These are phyloP conservation scores for Ptychodera flava DNA, from an alignment of 35 echinoderm and acorn worm species.

Conservation along the genomic window DNA sequence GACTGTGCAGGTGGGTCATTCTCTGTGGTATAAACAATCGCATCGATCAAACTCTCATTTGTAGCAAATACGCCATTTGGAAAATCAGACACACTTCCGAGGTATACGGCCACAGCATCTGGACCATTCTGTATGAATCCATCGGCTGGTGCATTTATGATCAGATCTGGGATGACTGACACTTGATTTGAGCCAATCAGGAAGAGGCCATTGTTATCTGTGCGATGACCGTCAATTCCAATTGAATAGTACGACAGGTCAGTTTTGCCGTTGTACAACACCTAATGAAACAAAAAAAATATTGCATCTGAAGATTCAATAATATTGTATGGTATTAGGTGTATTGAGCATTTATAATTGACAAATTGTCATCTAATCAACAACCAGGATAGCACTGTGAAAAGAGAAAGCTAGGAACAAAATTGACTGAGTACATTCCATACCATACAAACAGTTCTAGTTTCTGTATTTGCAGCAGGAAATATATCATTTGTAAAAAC, in stretches of 20 bases:
- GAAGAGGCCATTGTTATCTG: constrained; percentile 80
- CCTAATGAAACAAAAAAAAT: neutral
- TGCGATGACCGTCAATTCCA: constrained; percentile 32
- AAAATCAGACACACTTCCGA: constrained; percentile 11
- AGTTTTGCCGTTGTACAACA: neutral
- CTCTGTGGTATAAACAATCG: constrained; percentile 24
- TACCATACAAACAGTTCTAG: no score
- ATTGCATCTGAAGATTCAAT: no score
- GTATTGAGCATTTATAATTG: no score
- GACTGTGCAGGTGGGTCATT: constrained; percentile 9
- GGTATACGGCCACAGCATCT: constrained; percentile 43
- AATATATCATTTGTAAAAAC: no score
- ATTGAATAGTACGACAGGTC: neutral
- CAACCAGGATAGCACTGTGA: no score
- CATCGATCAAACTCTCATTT: constrained; percentile 53
- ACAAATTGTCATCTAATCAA: no score
- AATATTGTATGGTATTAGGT: no score
- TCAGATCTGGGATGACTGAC: constrained; percentile 42
- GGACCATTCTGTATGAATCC: constrained; percentile 31
- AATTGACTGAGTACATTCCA: no score
- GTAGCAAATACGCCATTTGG: neutral
- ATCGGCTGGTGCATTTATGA: constrained; percentile 20
- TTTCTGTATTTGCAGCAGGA: no score
- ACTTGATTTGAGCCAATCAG: constrained; percentile 55
- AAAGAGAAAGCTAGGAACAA: no score